A percentile compares a stretch with the other conserved stretches of the same genome.
Conservation (phyloP, 2,888 invertebrate genomes). For the Malthinus flaveolus region DNA sequence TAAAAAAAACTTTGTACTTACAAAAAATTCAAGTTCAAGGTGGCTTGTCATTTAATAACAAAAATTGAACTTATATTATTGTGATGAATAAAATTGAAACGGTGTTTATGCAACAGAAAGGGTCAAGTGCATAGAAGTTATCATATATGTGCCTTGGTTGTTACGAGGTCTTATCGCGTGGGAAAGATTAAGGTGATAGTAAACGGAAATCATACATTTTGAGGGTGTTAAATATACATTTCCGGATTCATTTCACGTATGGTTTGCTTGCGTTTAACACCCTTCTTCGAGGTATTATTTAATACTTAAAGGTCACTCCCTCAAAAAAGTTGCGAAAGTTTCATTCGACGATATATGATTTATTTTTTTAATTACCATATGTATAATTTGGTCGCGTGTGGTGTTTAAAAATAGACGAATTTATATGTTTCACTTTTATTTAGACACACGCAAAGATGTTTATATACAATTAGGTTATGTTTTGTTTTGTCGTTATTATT, state of each 20-base stretch:
- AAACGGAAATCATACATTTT: constrained; percentile 40
- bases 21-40: background rate
- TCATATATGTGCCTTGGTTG: constrained; percentile 22
- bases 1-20: too few relatives aligned
- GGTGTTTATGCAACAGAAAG: constrained; percentile 10
- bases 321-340: too few relatives aligned
- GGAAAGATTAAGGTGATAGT: constrained; percentile 34
- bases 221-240: constrained; percentile 46
- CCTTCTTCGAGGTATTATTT: background rate
- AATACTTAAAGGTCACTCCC: too few relatives aligned
- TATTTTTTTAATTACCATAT: constrained; percentile 20
- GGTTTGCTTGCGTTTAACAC: background rate
- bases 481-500: background rate
- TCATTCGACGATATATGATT: background rate
- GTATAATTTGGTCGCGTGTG: constrained; percentile 27
- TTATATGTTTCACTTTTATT: constrained; percentile 22
- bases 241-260: constrained; percentile 40
- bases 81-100: background rate
- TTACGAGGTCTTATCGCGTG: constrained; percentile 37
- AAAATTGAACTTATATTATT: background rate
- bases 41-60: background rate
- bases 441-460: constrained; percentile 19
- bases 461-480: constrained; percentile 2
- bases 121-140: constrained; percentile 26
- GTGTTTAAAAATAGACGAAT: constrained; percentile 23